Base-by-base conservation (phyloP, 1,140 invertebrate species). In the Danaus plexippus region DNA sequence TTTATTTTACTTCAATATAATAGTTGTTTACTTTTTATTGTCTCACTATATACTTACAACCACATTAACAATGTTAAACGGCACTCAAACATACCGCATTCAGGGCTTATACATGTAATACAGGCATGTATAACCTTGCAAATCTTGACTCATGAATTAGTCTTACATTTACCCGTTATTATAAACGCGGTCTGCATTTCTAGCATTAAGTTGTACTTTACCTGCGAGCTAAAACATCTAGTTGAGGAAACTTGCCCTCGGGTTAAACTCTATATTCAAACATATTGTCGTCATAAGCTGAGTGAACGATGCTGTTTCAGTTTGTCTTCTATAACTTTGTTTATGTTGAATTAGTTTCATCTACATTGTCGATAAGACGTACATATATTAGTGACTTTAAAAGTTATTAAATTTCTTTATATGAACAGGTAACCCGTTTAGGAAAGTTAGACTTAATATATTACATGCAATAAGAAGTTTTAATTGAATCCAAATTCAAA, bases 231-330 rank as follows among this genome's bases (percentile, higher is more conserved):
- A 48, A 61, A 67, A 61, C 59, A 56, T 58, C 54, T 61, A 64
- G 56, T 62, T 42, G 49, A 66, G 65, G 45, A 68, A 62, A 63
- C 64, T 65, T 52, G 61, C 55, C 66, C 55, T 47, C 44, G 54
- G 64, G 64, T 57, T 55, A 64, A 66, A 64, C 59, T 60, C 57
- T 66, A 62, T 57, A 57, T 57, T 41, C 51, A 54, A 57, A 54
- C 46, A 62, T 55, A 68, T 71, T 65, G 66, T 69, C 65, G 63
- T 68, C 61, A 75, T 73, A 73, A 69, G 70, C 64, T 49, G 56
- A 60, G 57, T 51, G 54, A 66, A 59, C 59, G 54, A 61, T 54
- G 56, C 61, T 57, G 66, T 64, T 54, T 63, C 43, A 55, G 69
- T 71, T 72, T 70, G 62, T 67, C 68, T 73, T 71, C 48, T 68